Evolutionary conservation across 37 sponge, comb jelly and placozoan genomes (phyloP).

Genomic region (Beroe ovata): DNA sequence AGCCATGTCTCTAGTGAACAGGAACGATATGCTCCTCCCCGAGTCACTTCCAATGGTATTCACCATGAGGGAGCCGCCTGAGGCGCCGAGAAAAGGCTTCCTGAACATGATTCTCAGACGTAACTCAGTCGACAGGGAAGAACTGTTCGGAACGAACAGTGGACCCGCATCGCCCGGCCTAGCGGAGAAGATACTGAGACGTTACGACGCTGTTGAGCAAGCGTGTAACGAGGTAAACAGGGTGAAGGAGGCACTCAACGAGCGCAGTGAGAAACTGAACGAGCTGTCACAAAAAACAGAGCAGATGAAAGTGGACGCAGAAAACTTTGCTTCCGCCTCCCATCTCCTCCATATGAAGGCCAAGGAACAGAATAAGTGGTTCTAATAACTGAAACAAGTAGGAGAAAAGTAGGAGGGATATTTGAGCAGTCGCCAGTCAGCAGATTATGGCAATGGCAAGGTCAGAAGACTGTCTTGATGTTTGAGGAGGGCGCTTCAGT

Average conservation of each 20-base stretch:
- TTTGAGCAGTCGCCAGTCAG: too few species aligned
- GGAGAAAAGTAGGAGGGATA: too few species aligned
- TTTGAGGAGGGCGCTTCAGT: too few species aligned
- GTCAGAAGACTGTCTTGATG: too few species aligned
- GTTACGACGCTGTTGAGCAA: constrained; percentile 7
- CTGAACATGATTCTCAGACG: constrained; percentile 42
- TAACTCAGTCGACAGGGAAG: constrained; percentile 31
- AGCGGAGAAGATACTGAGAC: constrained; percentile 46
- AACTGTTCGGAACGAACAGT: constrained; percentile 43
- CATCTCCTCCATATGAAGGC: constrained; percentile 38
- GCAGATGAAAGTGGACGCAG: constrained; percentile 33
- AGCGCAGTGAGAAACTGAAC: constrained; percentile 15
- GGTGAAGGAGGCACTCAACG: constrained; percentile 63
- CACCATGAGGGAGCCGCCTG: constrained; percentile 53
- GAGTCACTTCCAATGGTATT: constrained; percentile 63
- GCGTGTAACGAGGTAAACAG: background rate
- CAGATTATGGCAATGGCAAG: too few species aligned
- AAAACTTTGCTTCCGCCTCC: constrained; percentile 56
- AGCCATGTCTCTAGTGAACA: constrained; percentile 44
- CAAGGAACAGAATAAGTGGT: constrained; percentile 65
- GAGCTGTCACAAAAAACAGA: constrained; percentile 56
- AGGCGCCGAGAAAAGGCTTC: constrained; percentile 50
- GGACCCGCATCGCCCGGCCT: constrained; percentile 50
- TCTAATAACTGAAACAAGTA: too few species aligned
- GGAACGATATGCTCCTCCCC: constrained; percentile 47